These are phyloP conservation scores for Lathronympha strigana DNA, from an alignment of 2,888 invertebrate genomes.

Conservation along the genomic window DNA sequence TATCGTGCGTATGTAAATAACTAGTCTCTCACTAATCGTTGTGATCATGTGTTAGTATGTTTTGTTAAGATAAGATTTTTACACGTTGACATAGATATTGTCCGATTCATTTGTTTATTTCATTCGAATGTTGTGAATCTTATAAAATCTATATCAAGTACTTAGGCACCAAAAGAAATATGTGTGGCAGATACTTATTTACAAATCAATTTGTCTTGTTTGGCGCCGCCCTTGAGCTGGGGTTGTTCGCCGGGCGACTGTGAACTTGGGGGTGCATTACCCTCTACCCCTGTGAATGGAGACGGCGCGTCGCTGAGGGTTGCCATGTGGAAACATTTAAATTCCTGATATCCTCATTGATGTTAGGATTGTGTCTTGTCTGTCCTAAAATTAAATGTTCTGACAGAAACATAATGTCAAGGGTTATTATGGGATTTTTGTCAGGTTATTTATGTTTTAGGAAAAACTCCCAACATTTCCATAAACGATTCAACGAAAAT, in stretches of 20 bases:
- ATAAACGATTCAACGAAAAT: too few relatives aligned
- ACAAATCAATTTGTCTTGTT: slow-evolving; percentile 54
- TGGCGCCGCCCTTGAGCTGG: slow-evolving; percentile 45
- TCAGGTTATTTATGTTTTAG: too few relatives aligned
- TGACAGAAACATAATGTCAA: too few relatives aligned
- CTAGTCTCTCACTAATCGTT: slow-evolving; percentile 47
- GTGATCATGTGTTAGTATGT: slow-evolving; percentile 27
- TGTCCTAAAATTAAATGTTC: too few relatives aligned
- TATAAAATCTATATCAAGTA: too few relatives aligned
- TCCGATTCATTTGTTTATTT: too few relatives aligned
- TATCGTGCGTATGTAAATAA: slow-evolving; percentile 29
- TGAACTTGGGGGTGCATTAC: slow-evolving; percentile 82
- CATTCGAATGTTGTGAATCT: too few relatives aligned
- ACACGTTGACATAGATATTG: not conserved
- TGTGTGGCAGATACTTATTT: slow-evolving; percentile 22
- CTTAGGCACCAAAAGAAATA: not conserved
- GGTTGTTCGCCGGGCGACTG: slow-evolving; percentile 49
- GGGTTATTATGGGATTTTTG: too few relatives aligned
- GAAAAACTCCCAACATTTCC: too few relatives aligned
- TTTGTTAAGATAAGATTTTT: slow-evolving; percentile 39
- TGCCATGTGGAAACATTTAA: too few relatives aligned
- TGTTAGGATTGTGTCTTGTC: too few relatives aligned
- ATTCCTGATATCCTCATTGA: too few relatives aligned
- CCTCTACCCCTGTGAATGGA: slow-evolving; percentile 69
- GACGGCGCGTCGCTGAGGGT: slow-evolving; percentile 39